Percentiles rank a stretch among this genome's conserved stretches.
These are phyloP conservation scores for Sus cebifrons DNA, from an alignment of 2,797 vertebrate species.

Conservation along the genomic window DNA sequence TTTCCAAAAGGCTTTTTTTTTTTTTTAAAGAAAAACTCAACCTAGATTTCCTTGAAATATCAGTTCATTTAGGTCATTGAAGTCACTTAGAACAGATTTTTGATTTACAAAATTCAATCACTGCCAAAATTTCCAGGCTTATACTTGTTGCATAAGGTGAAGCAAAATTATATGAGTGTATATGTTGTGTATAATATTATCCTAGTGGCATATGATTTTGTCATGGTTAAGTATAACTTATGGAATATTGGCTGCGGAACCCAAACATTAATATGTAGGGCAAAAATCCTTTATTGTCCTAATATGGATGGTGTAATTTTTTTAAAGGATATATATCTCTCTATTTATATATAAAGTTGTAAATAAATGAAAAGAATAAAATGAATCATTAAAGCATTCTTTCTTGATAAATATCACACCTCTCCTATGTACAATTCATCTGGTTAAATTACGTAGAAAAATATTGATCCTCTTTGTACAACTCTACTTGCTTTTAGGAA, in stretches of 20 bases:
- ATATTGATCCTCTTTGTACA: conserved; percentile 46
- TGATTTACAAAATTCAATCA: conserved; percentile 8
- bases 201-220: conserved; percentile 23
- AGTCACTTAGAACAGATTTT: not conserved
- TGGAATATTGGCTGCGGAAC: not conserved
- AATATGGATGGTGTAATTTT: not conserved
- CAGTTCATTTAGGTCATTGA: not conserved
- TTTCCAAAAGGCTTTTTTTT: conserved; percentile 38
- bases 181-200: not conserved
- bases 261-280: not conserved
- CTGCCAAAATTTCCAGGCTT: not conserved
- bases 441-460: conserved; percentile 65
- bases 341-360: not conserved
- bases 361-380: conserved; percentile 21
- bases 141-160: conserved; percentile 29
- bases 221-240: not conserved
- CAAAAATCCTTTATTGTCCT: not conserved
- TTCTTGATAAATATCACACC: conserved; percentile 6
- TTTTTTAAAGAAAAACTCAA: conserved; percentile 46
- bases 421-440: not conserved
- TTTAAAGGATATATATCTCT: not conserved
- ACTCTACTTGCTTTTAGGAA: conserved; percentile 46
- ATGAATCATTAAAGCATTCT: not conserved
- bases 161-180: not conserved
- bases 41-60: not conserved